Conservation (phyloP, 2,888 invertebrate genomes). For the Drosophila subsilvestris region DNA sequence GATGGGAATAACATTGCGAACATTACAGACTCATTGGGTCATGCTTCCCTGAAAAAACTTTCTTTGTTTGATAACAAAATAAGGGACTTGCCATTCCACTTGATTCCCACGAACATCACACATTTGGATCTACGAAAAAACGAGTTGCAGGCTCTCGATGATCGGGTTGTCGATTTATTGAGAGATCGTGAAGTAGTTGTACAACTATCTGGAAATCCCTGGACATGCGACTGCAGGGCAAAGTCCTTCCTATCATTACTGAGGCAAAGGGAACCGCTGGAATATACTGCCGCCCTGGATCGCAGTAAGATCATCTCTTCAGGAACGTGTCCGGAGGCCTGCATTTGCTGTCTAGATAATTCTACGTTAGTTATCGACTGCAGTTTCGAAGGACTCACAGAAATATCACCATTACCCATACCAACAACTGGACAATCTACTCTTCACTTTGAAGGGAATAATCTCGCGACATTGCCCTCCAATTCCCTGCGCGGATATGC, state of each 20-base stretch:
- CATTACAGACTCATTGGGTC: no score
- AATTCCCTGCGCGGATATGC: slow-evolving; percentile 2
- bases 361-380: slow-evolving; percentile 2
- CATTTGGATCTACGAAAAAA: slow-evolving; percentile 9
- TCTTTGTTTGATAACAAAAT: not conserved
- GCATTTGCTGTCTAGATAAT: slow-evolving; percentile 15
- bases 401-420: slow-evolving; percentile 4
- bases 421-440: not conserved
- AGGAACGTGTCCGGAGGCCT: slow-evolving; percentile 7
- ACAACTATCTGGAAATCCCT: slow-evolving; percentile 16
- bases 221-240: slow-evolving; percentile 5
- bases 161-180: not conserved
- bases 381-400: not conserved
- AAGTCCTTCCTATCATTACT: slow-evolving; percentile 11
- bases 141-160: not conserved
- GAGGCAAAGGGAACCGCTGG: not conserved
- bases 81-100: slow-evolving; percentile 19
- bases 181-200: not conserved
- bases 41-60: no score
- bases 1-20: no score
- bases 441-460: slow-evolving; percentile 9
- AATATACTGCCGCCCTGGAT: not conserved
- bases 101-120: slow-evolving; percentile 14
- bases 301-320: not conserved
- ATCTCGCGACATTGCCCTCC: not conserved